These are phyloP conservation scores for Epinephelus coioides DNA, from an alignment of 2,797 vertebrate species.

Conservation along the genomic window DNA sequence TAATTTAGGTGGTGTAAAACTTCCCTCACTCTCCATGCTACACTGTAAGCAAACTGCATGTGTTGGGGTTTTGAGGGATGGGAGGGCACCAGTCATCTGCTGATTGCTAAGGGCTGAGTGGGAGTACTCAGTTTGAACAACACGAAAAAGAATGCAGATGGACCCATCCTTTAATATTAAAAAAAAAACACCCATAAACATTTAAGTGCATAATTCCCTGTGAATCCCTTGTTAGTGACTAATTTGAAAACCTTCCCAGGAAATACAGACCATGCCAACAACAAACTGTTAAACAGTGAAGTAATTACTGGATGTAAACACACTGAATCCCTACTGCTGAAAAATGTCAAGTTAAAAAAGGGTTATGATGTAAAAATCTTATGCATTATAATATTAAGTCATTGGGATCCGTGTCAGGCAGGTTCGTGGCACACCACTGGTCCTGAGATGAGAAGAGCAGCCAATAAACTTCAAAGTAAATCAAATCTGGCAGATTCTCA, in stretches of 20 bases:
- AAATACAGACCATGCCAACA: background rate
- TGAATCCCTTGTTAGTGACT: conserved; percentile 9
- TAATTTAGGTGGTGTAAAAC: too few relatives aligned
- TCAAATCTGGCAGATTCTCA: conserved; percentile 58
- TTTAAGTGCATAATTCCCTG: conserved; percentile 13
- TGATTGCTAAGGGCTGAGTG: too few relatives aligned
- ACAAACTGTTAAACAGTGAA: background rate
- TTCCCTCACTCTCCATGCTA: too few relatives aligned
- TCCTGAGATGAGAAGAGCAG: conserved; percentile 35
- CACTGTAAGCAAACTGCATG: too few relatives aligned
- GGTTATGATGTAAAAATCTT: background rate
- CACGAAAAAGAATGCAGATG: too few relatives aligned
- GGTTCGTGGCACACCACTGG: conserved; percentile 16
- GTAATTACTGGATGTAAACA: conserved; percentile 2
- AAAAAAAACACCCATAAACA: background rate
- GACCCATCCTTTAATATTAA: too few relatives aligned
- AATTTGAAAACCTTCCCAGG: conserved; percentile 26
- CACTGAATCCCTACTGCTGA: background rate
- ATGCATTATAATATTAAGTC: conserved; percentile 16
- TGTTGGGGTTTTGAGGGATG: too few relatives aligned
- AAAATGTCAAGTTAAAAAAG: background rate
- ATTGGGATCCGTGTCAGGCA: conserved; percentile 29
- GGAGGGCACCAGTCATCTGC: too few relatives aligned
- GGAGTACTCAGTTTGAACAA: too few relatives aligned
- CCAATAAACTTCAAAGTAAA: conserved; percentile 55